phyloP scores from a whole-genome alignment of 2,113 vertebrate species.

The Atrichornis clamosus region DNA sequence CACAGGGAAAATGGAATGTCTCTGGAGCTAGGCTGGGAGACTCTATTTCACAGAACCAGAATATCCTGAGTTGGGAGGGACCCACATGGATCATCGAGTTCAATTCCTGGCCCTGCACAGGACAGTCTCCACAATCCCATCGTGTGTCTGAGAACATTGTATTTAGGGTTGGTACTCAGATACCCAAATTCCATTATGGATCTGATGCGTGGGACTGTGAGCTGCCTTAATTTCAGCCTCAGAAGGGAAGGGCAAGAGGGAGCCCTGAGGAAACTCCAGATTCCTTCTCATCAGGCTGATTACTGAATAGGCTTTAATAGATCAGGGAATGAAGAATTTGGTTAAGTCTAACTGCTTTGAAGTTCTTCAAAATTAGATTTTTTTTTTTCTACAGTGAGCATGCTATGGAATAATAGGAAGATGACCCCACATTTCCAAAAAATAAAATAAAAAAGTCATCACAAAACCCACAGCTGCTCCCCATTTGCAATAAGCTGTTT shows the following conservation, averaged over 20 bases:
- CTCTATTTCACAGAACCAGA: neutral
- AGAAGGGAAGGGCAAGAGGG: neutral
- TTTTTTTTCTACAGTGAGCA: neutral
- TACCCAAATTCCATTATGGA: neutral
- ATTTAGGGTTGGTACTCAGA: neutral
- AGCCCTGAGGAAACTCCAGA: neutral
- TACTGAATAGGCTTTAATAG: neutral
- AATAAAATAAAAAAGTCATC: neutral
- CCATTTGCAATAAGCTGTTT: slow-evolving; percentile 20
- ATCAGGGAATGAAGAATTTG: neutral
- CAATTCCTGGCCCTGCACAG: neutral
- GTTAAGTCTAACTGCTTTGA: neutral
- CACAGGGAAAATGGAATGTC: neutral
- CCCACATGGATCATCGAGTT: neutral
- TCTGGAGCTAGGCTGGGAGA: neutral
- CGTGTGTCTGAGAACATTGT: neutral
- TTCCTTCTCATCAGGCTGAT: neutral
- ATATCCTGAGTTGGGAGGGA: neutral
- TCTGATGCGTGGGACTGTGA: neutral
- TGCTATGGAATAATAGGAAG: neutral
- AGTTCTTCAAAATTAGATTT: neutral
- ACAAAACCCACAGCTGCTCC: slow-evolving; percentile 40
- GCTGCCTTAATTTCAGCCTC: neutral
- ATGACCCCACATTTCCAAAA: neutral
- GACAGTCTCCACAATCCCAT: neutral